Evolutionary conservation across 53 echinoderm and acorn worm genomes (phyloP), one percentile per base, ranked within the genome.

Genomic region (Astropecten irregularis): DNA sequence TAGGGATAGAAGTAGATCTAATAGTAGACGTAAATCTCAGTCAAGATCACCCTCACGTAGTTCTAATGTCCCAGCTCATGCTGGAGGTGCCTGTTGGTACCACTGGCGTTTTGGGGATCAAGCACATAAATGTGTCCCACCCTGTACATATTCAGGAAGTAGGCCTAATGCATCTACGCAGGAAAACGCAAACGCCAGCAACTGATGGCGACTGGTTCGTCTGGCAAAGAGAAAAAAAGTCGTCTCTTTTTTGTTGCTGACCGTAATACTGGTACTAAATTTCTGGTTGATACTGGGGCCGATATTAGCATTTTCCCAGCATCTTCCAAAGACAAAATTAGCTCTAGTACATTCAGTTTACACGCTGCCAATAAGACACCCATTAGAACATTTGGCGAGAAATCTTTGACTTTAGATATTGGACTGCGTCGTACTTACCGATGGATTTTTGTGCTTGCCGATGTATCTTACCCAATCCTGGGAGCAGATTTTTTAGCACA

Each of bases 401-500:
- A 65, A 22, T 88, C 88, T n/a, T 14, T 87, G 1, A 87, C 87
- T 15, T 59, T 87, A 5, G 57, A 88, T 42, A 36, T 88, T 42
- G 88, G 88, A 3, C 21, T 88, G n/a, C 53, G 83, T 13, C 64
- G 83, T 11, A 64, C 42, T 18, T 88, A 33, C 23, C 40, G 88
- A 22, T 90, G 83, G 90, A 58, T 90, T 13, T 90, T 88, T 46
- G 35, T 71, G 0, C 48, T 82, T 9, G 83, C 82, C 0, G 82
- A 88, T 37, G 88, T 88, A 49, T 7, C 62, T n/a, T 30, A 72
- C 18, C 81, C 86, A 30, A 86, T 90, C 38, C 11, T 90, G 5
- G 90, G 90, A 18, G 90, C 90, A 15, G 85, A 90, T 64, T 87
- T 87, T 59, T 56, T 91, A 19, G 25, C 13, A 16, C 28, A 87